Evolutionary conservation across 2,797 vertebrate genomes (phyloP), one percentile per base, ranked within the genome.

Genomic region (Loriculus beryllinus): DNA sequence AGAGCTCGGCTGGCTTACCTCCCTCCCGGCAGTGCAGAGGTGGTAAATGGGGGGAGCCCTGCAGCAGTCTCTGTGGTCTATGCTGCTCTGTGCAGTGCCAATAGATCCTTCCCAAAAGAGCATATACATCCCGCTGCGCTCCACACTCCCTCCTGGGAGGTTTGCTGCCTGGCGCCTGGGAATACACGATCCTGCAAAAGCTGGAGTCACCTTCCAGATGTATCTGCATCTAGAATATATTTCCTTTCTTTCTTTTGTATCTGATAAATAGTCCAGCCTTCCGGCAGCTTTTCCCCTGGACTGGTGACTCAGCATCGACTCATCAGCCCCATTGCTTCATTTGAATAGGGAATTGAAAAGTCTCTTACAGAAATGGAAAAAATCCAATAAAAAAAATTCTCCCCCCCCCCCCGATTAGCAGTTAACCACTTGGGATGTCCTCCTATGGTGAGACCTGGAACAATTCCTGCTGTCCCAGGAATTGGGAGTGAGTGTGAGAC

Each of bases 191-290:
- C 39, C 35, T 39, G 10, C 42, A 22, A 43, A 63, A 71, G 35
- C 0, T n/a, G 70, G 69, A 88, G 67, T 67, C 74, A 39, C 59
- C 39, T 85, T 77, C 56, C 83, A 84, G 64, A 63, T 63, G 72
- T 68, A 33, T 65, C 88, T 80, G 48, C 88, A 70, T 90, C 70
- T 76, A 90, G 51, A 95, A 74, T 48, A 25, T n/a, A 84, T 84
- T 96, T 96, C 96, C 95, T 96, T 85, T 93, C 89, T 93, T 96
- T 96, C 92, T 96, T 93, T 78, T 74, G 33, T 4, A 7, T 80
- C 89, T 93, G 89, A 96, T 93, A 94, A 96, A 96, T 95, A 96
- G 94, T 49, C 59, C n/a, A 17, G 51, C 29, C 77, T 94, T 94
- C 94, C 94, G 90, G 87, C 77, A 77, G 88, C 78, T 72, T 84